Evolutionary conservation across 1,140 invertebrate genomes (phyloP), one percentile per base, ranked within the genome.

Genomic region (Drosophila kanapiae): DNA sequence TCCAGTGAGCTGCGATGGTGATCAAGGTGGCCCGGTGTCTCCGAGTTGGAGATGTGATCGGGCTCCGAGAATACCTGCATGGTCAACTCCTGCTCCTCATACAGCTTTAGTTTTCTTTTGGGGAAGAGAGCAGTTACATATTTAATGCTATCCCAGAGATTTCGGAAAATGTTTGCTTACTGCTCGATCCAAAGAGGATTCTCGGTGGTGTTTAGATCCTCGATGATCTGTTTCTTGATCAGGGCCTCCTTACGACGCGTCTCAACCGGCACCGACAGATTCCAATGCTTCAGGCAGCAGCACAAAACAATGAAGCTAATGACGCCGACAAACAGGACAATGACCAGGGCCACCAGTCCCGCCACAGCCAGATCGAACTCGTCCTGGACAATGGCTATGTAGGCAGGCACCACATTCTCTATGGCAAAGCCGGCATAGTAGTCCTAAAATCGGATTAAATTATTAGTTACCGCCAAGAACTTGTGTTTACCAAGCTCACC

Each of bases 141-240:
- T 14, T 9, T n/a, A 13, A 8, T 3, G 1, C 6, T 13, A 13
- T 23, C 0, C 1, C 8, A 0, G 1, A 23, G 18, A 5, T 9
- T 3, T 23, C 10, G 10, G 13, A 14, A 10, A 13, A 0, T 6
- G 23, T 18, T 18, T 4, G 94, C 95, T 94, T 92, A 96, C 96
- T 97, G 97, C 94, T 98, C 97, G 48, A 98, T 96, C 97, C 97
- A 98, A 1, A 98, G 93, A 0, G 97, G 97, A 94, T 98, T 98
- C 93, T 98, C 97, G 0, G 97, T 98, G 4, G 96, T 97, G 77
- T 96, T 96, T 11, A 97, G 93, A 84, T 97, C 96, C 84, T 97
- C 96, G 31, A 97, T 95, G 43, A 97, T 96, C 70, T 96, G 95
- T 65, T 97, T 95, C 60, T 97, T 96, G 18, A 97, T 97, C n/a